These are phyloP conservation scores for Lepidurus couesii DNA, from an alignment of 1,140 invertebrate species.

Conservation along the genomic window DNA sequence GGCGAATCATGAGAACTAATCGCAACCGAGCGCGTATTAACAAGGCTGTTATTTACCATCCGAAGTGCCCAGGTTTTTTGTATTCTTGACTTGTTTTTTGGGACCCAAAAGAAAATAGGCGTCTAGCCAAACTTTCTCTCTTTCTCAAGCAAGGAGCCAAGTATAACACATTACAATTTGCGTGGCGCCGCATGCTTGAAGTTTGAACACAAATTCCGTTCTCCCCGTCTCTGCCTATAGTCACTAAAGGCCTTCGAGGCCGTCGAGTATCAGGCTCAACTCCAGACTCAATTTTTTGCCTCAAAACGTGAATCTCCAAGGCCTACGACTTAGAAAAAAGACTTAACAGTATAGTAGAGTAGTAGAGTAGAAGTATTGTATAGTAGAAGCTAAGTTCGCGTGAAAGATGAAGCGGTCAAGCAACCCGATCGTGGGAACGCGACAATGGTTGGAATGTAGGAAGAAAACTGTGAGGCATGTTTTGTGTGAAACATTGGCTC, in stretches of 20 bases:
- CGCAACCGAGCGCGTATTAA: neutral
- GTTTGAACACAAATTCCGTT: neutral
- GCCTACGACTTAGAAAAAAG: too few relatives aligned
- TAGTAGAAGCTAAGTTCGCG: neutral
- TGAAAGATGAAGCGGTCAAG: slow-evolving; percentile 14
- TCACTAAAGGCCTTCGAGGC: too few relatives aligned
- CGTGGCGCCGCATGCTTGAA: neutral
- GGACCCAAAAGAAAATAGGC: neutral
- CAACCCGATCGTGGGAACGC: neutral
- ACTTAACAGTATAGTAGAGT: too few relatives aligned
- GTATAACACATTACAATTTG: neutral
- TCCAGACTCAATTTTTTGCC: too few relatives aligned
- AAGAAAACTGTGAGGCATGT: neutral
- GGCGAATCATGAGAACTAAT: neutral
- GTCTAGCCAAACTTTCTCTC: slow-evolving; percentile 14
- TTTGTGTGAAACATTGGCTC: neutral
- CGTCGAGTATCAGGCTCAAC: too few relatives aligned
- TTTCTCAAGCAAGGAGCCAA: neutral
- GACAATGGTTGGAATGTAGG: neutral
- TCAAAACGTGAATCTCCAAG: too few relatives aligned
- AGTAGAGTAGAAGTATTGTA: too few relatives aligned
- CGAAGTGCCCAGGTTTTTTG: neutral
- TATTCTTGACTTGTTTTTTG: neutral
- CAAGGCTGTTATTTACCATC: neutral
- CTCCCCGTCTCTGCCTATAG: neutral